Conservation (phyloP, 2,888 invertebrate species). For the Prenolepis imparis region DNA sequence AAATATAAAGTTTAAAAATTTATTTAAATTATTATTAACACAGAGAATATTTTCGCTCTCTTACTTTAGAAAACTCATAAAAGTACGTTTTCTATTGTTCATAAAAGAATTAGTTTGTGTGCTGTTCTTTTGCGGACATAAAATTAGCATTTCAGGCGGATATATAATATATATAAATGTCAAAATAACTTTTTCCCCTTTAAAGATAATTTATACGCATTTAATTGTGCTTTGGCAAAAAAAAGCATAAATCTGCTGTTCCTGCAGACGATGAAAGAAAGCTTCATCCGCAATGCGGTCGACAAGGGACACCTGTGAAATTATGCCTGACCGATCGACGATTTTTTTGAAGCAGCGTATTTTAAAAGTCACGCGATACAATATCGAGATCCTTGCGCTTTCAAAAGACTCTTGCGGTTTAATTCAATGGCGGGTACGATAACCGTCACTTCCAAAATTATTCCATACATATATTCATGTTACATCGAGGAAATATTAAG, state of each 20-base stretch:
- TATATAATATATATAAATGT: background rate
- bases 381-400: slow-evolving; percentile 19
- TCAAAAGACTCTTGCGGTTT: slow-evolving; percentile 21
- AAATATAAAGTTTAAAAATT: background rate
- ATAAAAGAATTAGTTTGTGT: background rate
- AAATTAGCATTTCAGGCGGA: background rate
- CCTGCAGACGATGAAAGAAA: slow-evolving; percentile 35
- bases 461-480: slow-evolving; percentile 24
- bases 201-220: background rate
- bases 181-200: background rate
- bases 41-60: background rate
- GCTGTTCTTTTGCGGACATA: background rate
- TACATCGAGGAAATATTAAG: background rate
- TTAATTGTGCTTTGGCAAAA: slow-evolving; percentile 1
- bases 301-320: slow-evolving; percentile 30
- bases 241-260: slow-evolving; percentile 11
- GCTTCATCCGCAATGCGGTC: slow-evolving; percentile 68
- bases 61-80: background rate
- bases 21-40: background rate
- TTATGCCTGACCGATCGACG: slow-evolving; percentile 43
- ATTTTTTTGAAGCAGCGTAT: slow-evolving; percentile 38
- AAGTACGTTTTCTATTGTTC: background rate
- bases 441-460: slow-evolving; percentile 20
- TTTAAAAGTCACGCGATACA: slow-evolving; percentile 55
- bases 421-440: slow-evolving; percentile 16